Conservation (phyloP, 2,888 invertebrate genomes). For the Altica lythri region DNA sequence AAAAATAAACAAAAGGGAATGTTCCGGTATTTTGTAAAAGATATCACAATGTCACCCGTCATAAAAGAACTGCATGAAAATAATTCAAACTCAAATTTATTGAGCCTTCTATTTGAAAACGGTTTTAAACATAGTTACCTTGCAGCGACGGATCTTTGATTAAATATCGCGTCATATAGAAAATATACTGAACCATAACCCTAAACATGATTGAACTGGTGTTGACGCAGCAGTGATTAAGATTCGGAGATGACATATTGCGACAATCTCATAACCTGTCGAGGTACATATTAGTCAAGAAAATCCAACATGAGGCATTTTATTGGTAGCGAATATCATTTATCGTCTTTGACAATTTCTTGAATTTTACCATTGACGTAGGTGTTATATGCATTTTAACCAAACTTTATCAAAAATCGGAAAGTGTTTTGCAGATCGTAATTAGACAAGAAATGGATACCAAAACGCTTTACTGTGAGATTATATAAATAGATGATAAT, state of each 20-base stretch:
- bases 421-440: not conserved
- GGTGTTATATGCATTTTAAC: slow-evolving; percentile 6
- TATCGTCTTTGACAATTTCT: slow-evolving; percentile 20
- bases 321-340: slow-evolving; percentile 22
- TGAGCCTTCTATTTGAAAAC: too few relatives aligned
- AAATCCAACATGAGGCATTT: slow-evolving; percentile 26
- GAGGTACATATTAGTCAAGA: slow-evolving; percentile 35
- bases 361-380: slow-evolving; percentile 8
- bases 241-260: slow-evolving; percentile 49
- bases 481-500: too few relatives aligned
- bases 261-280: slow-evolving; percentile 50
- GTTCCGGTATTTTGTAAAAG: too few relatives aligned
- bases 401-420: not conserved
- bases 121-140: too few relatives aligned
- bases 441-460: too few relatives aligned
- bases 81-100: too few relatives aligned
- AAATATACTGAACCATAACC: slow-evolving; percentile 10
- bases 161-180: slow-evolving; percentile 9
- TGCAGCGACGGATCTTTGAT: slow-evolving; percentile 2
- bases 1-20: too few relatives aligned
- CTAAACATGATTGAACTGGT: slow-evolving; percentile 30
- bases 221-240: slow-evolving; percentile 44
- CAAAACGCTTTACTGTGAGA: too few relatives aligned
- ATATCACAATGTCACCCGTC: too few relatives aligned
- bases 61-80: too few relatives aligned